Evolutionary conservation across 2,113 vertebrate species (phyloP).

Genomic region (Orientallactaga bullata): DNA sequence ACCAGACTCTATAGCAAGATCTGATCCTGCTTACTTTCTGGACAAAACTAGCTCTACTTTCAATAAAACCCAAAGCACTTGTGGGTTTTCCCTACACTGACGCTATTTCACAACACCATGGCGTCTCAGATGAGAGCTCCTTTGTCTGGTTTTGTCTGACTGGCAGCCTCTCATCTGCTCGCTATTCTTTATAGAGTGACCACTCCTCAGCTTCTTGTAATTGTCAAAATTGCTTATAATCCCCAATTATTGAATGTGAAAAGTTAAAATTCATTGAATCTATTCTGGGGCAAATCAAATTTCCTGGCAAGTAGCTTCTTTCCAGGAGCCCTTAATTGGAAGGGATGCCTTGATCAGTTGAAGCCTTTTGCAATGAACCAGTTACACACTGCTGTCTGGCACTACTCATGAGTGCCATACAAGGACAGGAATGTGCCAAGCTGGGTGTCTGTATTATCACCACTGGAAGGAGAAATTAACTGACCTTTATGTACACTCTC

Average conservation of each 20-base stretch:
- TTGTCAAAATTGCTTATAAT: constrained; percentile 51
- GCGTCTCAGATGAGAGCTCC: neutral
- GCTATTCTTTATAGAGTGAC: constrained; percentile 51
- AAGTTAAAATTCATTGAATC: constrained; percentile 20
- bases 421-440: neutral
- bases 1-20: constrained; percentile 5
- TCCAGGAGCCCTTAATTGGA: neutral
- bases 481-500: neutral
- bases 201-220: neutral
- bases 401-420: neutral
- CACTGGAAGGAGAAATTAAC: neutral
- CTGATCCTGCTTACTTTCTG: neutral
- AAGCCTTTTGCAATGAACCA: neutral
- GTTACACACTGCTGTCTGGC: neutral
- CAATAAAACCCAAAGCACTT: constrained; percentile 18
- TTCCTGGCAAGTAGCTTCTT: neutral
- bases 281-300: constrained; percentile 27
- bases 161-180: neutral
- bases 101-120: constrained; percentile 17
- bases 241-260: neutral
- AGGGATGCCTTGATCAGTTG: neutral
- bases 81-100: neutral
- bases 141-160: constrained; percentile 43
- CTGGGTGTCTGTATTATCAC: neutral
- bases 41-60: neutral